Evolutionary conservation across 2,797 vertebrate genomes (phyloP).

Genomic region (Coccyzus lansbergi): DNA sequence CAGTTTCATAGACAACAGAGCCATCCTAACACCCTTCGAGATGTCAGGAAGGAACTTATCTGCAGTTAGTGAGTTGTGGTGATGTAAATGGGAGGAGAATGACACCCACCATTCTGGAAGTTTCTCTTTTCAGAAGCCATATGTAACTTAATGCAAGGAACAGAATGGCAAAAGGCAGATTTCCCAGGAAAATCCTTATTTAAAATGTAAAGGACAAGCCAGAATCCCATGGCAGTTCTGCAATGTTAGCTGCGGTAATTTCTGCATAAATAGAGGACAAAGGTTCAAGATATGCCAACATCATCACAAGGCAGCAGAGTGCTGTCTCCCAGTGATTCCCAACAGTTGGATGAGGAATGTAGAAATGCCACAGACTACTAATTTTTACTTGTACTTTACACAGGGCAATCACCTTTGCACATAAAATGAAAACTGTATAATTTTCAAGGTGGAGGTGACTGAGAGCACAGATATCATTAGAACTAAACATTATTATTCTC

Average conservation of each 20-base stretch:
- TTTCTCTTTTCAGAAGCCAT: not conserved
- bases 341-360: not conserved
- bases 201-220: not conserved
- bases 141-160: not conserved
- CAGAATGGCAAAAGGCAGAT: not conserved
- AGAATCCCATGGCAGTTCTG: not conserved
- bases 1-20: slow-evolving; percentile 45
- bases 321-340: not conserved
- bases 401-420: not conserved
- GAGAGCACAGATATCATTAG: not conserved
- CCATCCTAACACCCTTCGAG: slow-evolving; percentile 7
- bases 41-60: slow-evolving; percentile 10
- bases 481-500: not conserved
- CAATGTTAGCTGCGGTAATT: not conserved
- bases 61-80: not conserved
- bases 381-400: not conserved
- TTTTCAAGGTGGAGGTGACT: not conserved
- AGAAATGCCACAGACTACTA: not conserved
- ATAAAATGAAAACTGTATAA: not conserved
- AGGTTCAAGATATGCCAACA: not conserved
- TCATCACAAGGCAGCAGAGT: not conserved
- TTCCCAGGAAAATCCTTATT: not conserved
- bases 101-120: not conserved
- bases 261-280: not conserved
- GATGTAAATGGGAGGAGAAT: not conserved